Percentiles rank a stretch among this genome's conserved stretches.
These are phyloP conservation scores for Anguilla megastoma DNA, from an alignment of 2,797 vertebrate species.

Conservation along the genomic window DNA sequence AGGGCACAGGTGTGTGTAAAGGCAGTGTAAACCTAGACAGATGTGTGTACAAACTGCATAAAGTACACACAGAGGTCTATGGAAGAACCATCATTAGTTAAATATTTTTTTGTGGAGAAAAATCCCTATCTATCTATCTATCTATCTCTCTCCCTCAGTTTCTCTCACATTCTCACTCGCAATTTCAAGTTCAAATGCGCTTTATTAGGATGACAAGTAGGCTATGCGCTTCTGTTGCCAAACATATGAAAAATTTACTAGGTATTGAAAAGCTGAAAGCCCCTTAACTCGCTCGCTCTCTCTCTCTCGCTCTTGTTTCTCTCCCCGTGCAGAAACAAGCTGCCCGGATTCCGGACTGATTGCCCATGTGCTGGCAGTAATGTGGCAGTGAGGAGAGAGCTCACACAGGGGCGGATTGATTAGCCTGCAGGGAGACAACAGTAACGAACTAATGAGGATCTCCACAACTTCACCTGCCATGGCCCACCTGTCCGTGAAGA, in stretches of 20 bases:
- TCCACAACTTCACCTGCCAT: background rate
- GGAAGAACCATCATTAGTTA: no score
- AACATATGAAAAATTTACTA: conserved; percentile 1
- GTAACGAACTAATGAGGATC: background rate
- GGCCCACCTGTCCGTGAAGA: background rate
- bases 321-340: background rate
- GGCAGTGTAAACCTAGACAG: background rate
- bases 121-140: background rate
- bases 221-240: background rate
- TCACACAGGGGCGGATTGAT: background rate
- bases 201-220: background rate
- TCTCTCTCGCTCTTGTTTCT: background rate
- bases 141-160: background rate
- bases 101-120: background rate
- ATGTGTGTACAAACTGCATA: background rate
- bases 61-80: background rate
- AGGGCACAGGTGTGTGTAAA: background rate
- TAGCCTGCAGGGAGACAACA: background rate
- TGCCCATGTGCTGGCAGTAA: background rate
- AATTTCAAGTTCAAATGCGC: background rate
- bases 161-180: background rate
- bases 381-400: background rate
- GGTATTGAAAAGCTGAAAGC: background rate
- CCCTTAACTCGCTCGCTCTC: background rate
- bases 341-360: background rate